phyloP scores from a whole-genome alignment of 2,797 vertebrate species.

The Phoxinus dragarum region DNA sequence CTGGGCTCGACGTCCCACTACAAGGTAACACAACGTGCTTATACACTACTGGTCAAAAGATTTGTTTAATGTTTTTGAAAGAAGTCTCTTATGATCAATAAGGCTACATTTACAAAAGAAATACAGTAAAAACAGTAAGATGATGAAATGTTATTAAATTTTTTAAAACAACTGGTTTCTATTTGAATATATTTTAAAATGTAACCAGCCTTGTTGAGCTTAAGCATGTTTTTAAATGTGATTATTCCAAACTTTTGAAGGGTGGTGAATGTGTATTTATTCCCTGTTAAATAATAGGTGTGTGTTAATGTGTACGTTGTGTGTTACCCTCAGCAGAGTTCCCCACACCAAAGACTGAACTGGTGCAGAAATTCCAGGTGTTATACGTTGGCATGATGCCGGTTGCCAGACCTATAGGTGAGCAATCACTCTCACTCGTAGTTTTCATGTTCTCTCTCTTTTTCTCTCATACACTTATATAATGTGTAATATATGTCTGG shows the following conservation, averaged over 20 bases:
- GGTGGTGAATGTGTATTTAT: background rate
- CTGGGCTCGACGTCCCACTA: slow-evolving; percentile 89
- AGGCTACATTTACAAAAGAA: background rate
- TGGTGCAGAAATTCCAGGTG: slow-evolving; percentile 97
- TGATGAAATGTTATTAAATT: background rate
- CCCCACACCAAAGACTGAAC: slow-evolving; percentile 97
- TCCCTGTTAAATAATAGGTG: background rate
- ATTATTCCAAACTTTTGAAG: background rate
- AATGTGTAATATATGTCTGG: background rate
- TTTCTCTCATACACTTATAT: background rate
- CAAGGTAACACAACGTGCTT: slow-evolving; percentile 83
- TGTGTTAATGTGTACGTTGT: slow-evolving; percentile 27
- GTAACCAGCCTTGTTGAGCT: background rate
- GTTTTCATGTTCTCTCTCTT: background rate
- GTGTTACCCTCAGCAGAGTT: slow-evolving; percentile 87
- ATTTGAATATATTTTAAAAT: background rate
- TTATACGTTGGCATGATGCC: slow-evolving; percentile 93
- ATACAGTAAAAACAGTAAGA: background rate
- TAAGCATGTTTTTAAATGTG: too few species aligned
- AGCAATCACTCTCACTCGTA: slow-evolving; percentile 45
- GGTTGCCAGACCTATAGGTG: slow-evolving; percentile 91
- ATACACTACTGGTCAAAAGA: background rate
- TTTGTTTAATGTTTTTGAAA: background rate
- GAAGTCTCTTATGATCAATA: background rate
- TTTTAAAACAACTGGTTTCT: background rate